phyloP scores from a whole-genome alignment of 2,888 invertebrate species.

The Thalpophila matura region DNA sequence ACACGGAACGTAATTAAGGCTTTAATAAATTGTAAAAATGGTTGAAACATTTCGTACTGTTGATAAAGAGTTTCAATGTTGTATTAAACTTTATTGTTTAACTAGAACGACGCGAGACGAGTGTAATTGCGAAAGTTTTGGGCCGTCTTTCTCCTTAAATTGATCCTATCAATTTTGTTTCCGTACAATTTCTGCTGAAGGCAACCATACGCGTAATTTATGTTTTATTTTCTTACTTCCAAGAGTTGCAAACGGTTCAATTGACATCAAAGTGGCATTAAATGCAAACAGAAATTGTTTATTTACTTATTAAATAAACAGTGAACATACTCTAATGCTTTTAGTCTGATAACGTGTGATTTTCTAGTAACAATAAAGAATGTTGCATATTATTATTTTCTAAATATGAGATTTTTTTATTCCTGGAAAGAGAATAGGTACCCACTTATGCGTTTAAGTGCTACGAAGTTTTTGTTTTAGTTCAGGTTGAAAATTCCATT shows the following conservation, averaged over 20 bases:
- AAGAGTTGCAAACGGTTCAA: conserved; percentile 13
- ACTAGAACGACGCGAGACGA: conserved; percentile 37
- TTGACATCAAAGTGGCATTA: conserved; percentile 27
- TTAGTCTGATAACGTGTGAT: neutral
- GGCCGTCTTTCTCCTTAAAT: conserved; percentile 47
- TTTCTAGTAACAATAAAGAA: neutral
- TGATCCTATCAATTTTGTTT: conserved; percentile 55
- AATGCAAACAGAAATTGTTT: conserved; percentile 7
- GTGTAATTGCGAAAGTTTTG: conserved; percentile 59
- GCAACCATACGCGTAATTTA: conserved; percentile 47
- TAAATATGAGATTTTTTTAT: neutral
- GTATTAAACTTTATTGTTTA: conserved; percentile 54
- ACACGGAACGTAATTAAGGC: conserved; percentile 36
- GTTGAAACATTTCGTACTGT: conserved; percentile 13
- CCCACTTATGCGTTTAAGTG: neutral
- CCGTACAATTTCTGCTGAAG: conserved; percentile 41
- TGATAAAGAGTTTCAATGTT: conserved; percentile 36
- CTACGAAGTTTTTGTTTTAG: neutral
- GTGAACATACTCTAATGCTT: neutral
- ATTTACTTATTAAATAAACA: neutral
- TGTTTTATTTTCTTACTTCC: conserved; percentile 19
- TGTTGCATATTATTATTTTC: neutral
- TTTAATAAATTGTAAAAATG: conserved; percentile 21
- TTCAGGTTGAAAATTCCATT: neutral
- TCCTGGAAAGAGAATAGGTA: neutral